A percentile compares a stretch with the other conserved stretches of the same genome.
These are phyloP conservation scores for Mustelus asterias DNA, from an alignment of 2,113 vertebrate species.

Conservation along the genomic window DNA sequence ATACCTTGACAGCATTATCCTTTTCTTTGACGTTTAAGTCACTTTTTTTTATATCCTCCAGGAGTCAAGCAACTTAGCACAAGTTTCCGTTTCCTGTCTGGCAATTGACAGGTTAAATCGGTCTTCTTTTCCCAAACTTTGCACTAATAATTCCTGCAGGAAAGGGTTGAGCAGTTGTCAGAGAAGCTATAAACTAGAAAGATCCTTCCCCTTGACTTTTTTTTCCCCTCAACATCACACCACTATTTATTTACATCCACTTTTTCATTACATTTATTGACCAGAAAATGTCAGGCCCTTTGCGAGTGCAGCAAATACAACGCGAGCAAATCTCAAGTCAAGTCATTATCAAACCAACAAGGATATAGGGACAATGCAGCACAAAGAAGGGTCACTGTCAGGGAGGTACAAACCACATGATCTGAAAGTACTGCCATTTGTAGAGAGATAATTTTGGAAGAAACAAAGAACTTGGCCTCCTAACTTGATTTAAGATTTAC, in stretches of 20 bases:
- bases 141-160: neutral
- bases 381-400: neutral
- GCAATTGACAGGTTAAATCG: neutral
- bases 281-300: constrained; percentile 3
- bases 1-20: neutral
- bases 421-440: neutral
- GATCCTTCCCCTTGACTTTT: neutral
- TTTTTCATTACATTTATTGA: constrained; percentile 12
- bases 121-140: neutral
- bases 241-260: constrained; percentile 5
- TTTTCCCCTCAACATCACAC: neutral
- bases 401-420: neutral
- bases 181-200: neutral
- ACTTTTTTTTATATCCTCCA: neutral
- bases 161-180: neutral
- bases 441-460: neutral
- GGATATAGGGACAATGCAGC: neutral
- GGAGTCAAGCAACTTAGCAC: neutral
- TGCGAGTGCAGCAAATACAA: neutral
- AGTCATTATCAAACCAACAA: neutral
- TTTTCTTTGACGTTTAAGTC: neutral
- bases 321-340: neutral
- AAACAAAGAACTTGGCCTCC: neutral
- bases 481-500: neutral
- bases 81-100: neutral